These are phyloP conservation scores for Barnardius zonarius DNA, from an alignment of 2,113 vertebrate genomes.

Conservation along the genomic window DNA sequence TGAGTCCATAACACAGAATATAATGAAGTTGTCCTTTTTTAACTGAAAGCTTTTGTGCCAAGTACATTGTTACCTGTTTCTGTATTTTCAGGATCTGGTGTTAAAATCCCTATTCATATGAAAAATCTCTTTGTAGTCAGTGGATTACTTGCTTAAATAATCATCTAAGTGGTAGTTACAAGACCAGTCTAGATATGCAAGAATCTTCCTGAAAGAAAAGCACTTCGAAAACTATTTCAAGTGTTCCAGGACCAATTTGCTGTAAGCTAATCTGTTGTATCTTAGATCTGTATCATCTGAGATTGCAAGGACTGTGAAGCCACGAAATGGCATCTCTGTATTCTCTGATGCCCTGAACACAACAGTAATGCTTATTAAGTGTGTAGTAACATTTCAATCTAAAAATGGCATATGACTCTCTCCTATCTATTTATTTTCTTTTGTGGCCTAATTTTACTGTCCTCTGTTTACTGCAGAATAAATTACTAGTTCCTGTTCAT, in stretches of 20 bases:
- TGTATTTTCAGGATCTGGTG: background rate
- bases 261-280: background rate
- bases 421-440: background rate
- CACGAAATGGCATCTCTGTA: background rate
- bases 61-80: background rate
- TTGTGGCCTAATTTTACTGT: background rate
- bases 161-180: background rate
- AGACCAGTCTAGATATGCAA: background rate
- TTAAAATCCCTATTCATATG: background rate
- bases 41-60: background rate
- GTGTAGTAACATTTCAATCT: background rate
- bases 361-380: background rate
- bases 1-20: background rate
- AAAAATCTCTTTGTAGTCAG: background rate
- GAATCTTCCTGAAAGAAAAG: background rate
- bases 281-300: background rate
- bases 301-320: background rate
- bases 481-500: background rate
- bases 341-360: background rate
- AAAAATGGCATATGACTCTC: background rate
- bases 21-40: background rate
- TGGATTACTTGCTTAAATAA: background rate
- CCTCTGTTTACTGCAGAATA: background rate
- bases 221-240: background rate
- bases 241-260: background rate